Conservation (phyloP, 92 coral and sea anemone genomes). For the Palythoa heliodiscus region DNA sequence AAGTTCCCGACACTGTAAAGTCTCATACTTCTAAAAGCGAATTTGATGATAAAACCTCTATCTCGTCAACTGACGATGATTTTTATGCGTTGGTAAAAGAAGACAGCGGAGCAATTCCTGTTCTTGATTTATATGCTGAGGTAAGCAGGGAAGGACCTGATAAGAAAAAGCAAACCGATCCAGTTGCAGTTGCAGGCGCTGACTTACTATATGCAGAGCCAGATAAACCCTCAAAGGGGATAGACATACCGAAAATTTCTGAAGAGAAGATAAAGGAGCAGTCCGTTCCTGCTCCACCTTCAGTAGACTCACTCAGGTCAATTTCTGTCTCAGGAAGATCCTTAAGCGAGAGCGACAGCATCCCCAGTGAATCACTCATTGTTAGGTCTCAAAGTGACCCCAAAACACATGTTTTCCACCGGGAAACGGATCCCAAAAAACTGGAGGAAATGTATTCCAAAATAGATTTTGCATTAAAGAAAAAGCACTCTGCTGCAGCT, state of each 20-base stretch:
- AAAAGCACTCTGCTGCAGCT: background rate
- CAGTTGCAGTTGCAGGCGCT: background rate
- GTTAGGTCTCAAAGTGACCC: background rate
- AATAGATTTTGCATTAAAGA: conserved; percentile 23
- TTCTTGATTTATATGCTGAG: conserved; percentile 24
- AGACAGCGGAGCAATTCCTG: background rate
- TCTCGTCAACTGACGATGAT: background rate
- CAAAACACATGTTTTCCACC: conserved; percentile 6
- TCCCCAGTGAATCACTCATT: background rate
- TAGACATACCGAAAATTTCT: background rate
- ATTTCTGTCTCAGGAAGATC: conserved; percentile 28
- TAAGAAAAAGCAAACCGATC: background rate
- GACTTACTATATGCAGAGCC: conserved; percentile 10
- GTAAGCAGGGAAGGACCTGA: conserved; percentile 2
- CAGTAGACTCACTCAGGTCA: conserved; percentile 1
- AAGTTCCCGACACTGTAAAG: background rate
- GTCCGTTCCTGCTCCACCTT: conserved; percentile 14
- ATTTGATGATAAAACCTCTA: background rate
- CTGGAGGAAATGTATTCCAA: conserved; percentile 37
- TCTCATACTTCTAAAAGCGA: background rate
- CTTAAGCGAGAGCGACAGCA: background rate
- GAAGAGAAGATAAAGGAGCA: background rate
- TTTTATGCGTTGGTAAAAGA: conserved; percentile 20
- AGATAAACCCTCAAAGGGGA: background rate
- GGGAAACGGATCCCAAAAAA: conserved; percentile 33